Percentiles rank a stretch among this genome's conserved stretches.
Evolutionary conservation across 2,797 vertebrate species (phyloP).

Genomic region (Siniperca obscura): DNA sequence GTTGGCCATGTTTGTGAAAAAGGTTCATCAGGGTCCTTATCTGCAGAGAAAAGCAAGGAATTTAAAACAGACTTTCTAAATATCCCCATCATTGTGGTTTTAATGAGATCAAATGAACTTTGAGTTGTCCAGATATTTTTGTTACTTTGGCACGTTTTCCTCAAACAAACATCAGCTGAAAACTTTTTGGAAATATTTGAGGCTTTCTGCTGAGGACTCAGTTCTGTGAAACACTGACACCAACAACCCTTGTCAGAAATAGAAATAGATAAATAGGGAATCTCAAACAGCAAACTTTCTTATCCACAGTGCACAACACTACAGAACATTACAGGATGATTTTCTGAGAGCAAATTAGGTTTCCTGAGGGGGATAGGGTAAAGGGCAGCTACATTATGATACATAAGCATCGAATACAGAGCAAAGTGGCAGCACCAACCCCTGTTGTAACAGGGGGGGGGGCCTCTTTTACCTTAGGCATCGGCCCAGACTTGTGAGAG

Average conservation of each 20-base stretch:
- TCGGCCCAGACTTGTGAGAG: constrained; percentile 84
- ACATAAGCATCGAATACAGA: constrained; percentile 82
- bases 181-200: constrained; percentile 24
- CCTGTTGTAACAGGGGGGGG: constrained; percentile 71
- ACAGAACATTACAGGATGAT: constrained; percentile 61
- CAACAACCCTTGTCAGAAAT: constrained; percentile 67
- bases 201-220: constrained; percentile 70
- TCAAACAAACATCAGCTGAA: neutral
- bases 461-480: constrained; percentile 87
- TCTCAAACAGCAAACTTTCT: constrained; percentile 34
- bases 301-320: constrained; percentile 66
- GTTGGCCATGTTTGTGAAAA: constrained; percentile 63
- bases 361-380: constrained; percentile 60
- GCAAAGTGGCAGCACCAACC: constrained; percentile 78
- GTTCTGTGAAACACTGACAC: constrained; percentile 81
- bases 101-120: constrained; percentile 15
- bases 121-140: constrained; percentile 10
- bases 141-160: neutral
- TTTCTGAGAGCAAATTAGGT: constrained; percentile 43
- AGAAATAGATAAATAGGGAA: constrained; percentile 41
- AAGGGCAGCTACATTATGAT: constrained; percentile 71
- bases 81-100: constrained; percentile 31
- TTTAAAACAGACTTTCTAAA: neutral
- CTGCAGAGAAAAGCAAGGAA: neutral
- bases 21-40: constrained; percentile 6